Evolutionary conservation across 2,113 vertebrate species (phyloP), one percentile per base, ranked within the genome.

Genomic region (Oncorhynchus mykiss): DNA sequence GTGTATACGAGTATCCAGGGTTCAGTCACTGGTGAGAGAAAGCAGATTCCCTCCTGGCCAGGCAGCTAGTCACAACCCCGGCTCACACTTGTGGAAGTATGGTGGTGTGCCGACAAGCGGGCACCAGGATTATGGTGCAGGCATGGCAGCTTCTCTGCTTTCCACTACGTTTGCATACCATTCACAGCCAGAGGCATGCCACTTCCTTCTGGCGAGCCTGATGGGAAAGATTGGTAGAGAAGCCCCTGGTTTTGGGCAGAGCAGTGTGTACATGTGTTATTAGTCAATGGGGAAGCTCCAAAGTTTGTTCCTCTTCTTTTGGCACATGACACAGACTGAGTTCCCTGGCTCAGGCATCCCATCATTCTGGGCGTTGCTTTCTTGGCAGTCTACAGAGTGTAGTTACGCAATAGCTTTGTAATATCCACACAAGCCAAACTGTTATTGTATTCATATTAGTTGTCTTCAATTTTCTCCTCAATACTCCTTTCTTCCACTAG

Each of bases 331-430:
- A 80, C 82, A 82, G 78, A 57, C 78, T 1, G 9, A 80, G 85
- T 75, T 72, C 85, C 80, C 77, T 90, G 87, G 90, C 83, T 78
- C 76, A 5, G 9, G 68, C 22, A 25, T 20, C 12, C 78, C 75
- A 72, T 78, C 78, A 87, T 87, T 79, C 73, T 84, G 85, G 77
- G 80, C 71, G 75, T 74, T 64, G 75, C 80, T 76, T 86, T 70
- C 87, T 72, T 90, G 89, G 91, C 88, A 87, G 81, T 9, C 20
- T 2, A 1, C 73, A 75, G 22, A 27, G 72, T 69, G 79, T 65
- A 72, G 82, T 91, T 90, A 90, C 80, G 84, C 88, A 92, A 92
- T 39, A 34, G 82, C 87, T 87, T 90, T 84, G 86, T 90, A 83
- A 90, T 89, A 87, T 87, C 81, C 68, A 85, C 84, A 82, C 49